Base-by-base conservation (phyloP, 2,797 vertebrate genomes). In the Botia kubotai region DNA sequence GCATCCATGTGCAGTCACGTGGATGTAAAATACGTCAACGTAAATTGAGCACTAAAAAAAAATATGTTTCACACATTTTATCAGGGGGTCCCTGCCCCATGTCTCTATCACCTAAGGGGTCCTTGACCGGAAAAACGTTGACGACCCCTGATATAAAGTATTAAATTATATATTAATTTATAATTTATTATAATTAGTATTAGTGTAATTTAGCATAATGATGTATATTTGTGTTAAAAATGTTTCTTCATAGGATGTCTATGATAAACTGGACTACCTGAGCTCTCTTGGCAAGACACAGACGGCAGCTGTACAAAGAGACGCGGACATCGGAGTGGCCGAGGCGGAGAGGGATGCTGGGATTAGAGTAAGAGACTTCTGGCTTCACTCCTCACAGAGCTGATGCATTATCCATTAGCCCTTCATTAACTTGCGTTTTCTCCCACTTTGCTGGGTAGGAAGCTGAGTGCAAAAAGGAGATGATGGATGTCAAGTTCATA, bases 271-370 rank as follows among this genome's bases (percentile, higher is more conserved):
- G 88, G 95, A 97, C 83, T 99, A 99, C 89, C 92, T 99, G 90
- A 98, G 97, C 90, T 98, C 97, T 1, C 91, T 99, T 55, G 97
- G 97, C 19, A 98, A 99, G 91, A 95, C 97, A 0, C 97, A 98
- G 93, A 98, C 95, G 0, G 98, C 97, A 0, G 96, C 95, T 0
- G 97, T 98, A 0, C 96, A 94, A 72, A 95, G 96, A 88, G 97
- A 99, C 5, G 97, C 97, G 0, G 97, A 96, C 87, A 97, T 98
- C 0, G 97, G 97, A 0, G 97, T 99, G 87, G 97, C 97, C 0
- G 96, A 98, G 88, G 97, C 97, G 0, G 97, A 99, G 88, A 93
- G 96, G 85, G 97, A 98, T 26, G 97, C 97, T 17, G 97, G 97
- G 82, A 98, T 99, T 90, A 93, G 94, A 92, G 97, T 98, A 91